Evolutionary conservation across 2,113 vertebrate species (phyloP), one percentile per base, ranked within the genome.

Genomic region (Balaeniceps rex): DNA sequence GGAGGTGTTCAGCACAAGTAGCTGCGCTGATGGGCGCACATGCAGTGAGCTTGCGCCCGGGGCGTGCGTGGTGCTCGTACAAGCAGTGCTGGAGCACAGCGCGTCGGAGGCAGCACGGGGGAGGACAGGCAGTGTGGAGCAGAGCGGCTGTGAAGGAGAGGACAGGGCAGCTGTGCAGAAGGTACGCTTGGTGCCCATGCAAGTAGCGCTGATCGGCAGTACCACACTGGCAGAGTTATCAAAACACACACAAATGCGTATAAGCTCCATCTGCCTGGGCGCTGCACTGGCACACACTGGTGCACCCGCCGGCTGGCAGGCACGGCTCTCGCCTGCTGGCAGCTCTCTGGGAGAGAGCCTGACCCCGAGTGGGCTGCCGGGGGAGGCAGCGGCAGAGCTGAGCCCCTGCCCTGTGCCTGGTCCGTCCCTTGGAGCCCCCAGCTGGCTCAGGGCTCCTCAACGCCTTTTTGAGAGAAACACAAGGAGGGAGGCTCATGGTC

Each of bases 21-120:
- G 52, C 61, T 57, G 40, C 0, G 2, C 70, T 36, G 47, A 58
- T 1, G 2, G 75, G 75, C 4, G 2, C 70, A 31, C 2, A 0
- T 8, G 69, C 31, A 54, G 40, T 12, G 19, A 66, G 74, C 40
- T 65, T 34, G 57, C 5, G 3, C 17, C 65, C 7, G 2, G 51
- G 51, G 21, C 1, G 0, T 3, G 58, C 9, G 3, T 8, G 36
- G 24, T 12, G 34, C 60, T 82, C 2, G 5, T 23, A 47, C 49
- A 26, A 63, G 74, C 0, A 0, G 47, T 31, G 66, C 33, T 22
- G 38, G 79, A 85, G 65, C 25, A 28, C 47, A 33, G 52, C 2
- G 1, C 0, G 0, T 49, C 0, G 0, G 57, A 76, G 86, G 83
- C 3, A 14, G 85, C 3, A 0, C 1, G 7, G 34, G 52, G 47